phyloP scores from a whole-genome alignment of 2,797 vertebrate species.

The Urophycis tenuis region DNA sequence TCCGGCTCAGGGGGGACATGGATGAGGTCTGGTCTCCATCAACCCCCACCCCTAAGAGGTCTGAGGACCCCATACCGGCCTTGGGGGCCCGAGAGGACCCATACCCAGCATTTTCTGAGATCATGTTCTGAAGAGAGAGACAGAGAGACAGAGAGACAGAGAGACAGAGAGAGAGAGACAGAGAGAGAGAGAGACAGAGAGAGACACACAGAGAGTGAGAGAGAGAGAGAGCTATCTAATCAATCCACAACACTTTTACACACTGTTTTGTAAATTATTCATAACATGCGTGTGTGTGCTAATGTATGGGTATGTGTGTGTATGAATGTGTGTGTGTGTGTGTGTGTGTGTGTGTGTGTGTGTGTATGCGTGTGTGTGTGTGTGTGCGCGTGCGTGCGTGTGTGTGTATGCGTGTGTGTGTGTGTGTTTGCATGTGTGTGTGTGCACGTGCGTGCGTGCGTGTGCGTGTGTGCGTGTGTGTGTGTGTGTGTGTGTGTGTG shows the following conservation, averaged over 20 bases:
- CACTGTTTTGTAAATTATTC: too few species aligned
- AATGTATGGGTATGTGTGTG: too few species aligned
- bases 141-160: not conserved
- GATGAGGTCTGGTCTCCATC: not conserved
- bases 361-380: too few species aligned
- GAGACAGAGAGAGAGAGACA: not conserved
- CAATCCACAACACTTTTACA: too few species aligned
- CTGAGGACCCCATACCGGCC: not conserved
- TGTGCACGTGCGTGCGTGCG: conserved; percentile 9
- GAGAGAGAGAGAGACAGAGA: not conserved
- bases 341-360: too few species aligned
- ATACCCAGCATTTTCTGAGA: not conserved
- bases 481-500: too few species aligned
- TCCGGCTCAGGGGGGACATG: conserved; percentile 85
- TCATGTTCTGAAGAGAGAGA: not conserved
- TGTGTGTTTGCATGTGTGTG: too few species aligned
- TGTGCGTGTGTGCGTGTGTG: too few species aligned
- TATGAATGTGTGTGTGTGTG: too few species aligned
- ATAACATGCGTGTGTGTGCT: too few species aligned
- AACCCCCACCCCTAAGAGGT: not conserved
- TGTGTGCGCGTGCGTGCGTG: too few species aligned
- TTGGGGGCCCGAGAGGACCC: not conserved
- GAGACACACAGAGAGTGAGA: not conserved
- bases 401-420: too few species aligned
- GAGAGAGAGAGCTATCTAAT: not conserved